Evolutionary conservation across 2,113 vertebrate genomes (phyloP), one percentile per base, ranked within the genome.

Genomic region (Oreotrochilus melanogaster): DNA sequence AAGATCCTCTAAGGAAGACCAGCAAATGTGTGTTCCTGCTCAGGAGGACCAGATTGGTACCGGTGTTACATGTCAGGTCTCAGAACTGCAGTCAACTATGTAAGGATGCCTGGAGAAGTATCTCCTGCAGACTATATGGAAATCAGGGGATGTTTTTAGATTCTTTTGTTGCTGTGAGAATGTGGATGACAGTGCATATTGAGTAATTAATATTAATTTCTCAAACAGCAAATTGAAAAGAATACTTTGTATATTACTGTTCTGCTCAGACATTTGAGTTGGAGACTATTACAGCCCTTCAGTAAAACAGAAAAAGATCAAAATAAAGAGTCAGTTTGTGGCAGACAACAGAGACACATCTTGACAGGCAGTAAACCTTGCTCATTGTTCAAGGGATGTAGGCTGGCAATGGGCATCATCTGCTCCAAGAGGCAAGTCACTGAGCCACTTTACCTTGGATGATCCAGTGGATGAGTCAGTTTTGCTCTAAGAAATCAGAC

Each of bases 271-370:
- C 16, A 18, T 19, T 23, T 1, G 10, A 74, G 37, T 54, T 47
- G 47, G 64, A 65, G 43, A 65, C 39, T 42, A 80, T 64, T 9
- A 78, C 19, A 85, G 53, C 28, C 18, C 53, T 70, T 86, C 18
- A 74, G n/a, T 19, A 80, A 69, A 88, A 75, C 2, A 5, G 16
- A 65, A 62, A 91, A 87, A 83, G 72, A 80, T 50, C 47, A 81
- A 91, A 89, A 79, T 10, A 64, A 64, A 35, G 54, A 91, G 47
- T 83, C 84, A 82, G 66, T 65, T 81, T 69, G 76, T 58, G 60
- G 88, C 76, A 93, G 86, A 43, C 78, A 82, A 48, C 28, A 92
- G 72, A 91, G 70, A 87, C 28, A 13, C 53, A 87, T 75, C 65
- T 60, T 85, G 91, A 78, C 66, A 83, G 60, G 50, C 71, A 69